These are phyloP conservation scores for Lagodon rhomboides DNA, from an alignment of 2,797 vertebrate genomes.

Conservation along the genomic window DNA sequence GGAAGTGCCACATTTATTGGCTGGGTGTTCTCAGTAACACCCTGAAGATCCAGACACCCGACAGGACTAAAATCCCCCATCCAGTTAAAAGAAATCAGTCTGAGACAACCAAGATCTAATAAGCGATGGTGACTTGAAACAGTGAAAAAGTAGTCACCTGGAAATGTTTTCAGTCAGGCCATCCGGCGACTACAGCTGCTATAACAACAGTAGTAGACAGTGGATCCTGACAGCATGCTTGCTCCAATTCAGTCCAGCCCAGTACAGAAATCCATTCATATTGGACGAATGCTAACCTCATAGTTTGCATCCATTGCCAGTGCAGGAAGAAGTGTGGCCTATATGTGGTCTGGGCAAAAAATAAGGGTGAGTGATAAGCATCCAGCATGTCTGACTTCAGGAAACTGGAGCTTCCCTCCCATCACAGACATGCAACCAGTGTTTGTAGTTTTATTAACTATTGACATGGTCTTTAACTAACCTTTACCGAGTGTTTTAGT, in stretches of 20 bases:
- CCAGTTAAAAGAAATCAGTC: too few relatives aligned
- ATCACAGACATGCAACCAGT: not conserved
- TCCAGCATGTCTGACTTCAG: not conserved
- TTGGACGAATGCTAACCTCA: not conserved
- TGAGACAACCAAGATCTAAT: too few relatives aligned
- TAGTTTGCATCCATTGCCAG: not conserved
- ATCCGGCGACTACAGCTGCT: too few relatives aligned
- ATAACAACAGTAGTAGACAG: too few relatives aligned
- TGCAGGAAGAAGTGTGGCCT: not conserved
- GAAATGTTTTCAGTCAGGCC: too few relatives aligned
- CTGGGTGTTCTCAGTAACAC: too few relatives aligned
- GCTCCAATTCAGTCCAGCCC: not conserved
- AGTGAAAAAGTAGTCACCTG: too few relatives aligned
- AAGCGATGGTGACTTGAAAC: too few relatives aligned
- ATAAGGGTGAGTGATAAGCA: not conserved
- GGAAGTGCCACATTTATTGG: too few relatives aligned
- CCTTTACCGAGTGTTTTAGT: not conserved
- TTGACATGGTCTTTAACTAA: not conserved
- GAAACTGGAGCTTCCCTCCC: not conserved
- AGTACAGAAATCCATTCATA: not conserved
- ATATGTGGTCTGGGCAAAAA: too few relatives aligned
- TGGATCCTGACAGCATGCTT: not conserved
- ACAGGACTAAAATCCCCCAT: too few relatives aligned
- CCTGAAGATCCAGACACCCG: too few relatives aligned
- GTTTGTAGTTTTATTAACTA: not conserved